Evolutionary conservation across 1,140 invertebrate species (phyloP), one percentile per base, ranked within the genome.

Genomic region (Drosophila ironensis): DNA sequence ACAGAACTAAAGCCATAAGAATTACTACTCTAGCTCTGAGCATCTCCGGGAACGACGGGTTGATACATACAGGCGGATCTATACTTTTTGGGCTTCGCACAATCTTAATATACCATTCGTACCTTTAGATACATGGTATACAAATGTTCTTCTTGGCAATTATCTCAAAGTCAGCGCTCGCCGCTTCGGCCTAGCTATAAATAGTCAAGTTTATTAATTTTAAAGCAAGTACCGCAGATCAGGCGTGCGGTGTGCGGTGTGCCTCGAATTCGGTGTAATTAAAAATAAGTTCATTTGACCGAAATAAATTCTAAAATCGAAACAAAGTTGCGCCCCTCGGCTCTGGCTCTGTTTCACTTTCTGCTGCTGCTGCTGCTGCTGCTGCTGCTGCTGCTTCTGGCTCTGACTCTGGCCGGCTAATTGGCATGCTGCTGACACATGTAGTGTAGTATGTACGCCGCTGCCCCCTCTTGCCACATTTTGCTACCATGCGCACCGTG

Each of bases 281-380:
- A 70, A 69, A 84, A 82, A 73, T 77, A 72, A 72, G 68, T 69
- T 52, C 67, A 60, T 70, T 82, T 84, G 73, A 84, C 73, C 77
- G 68, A 82, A 84, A 82, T 84, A 75, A 80, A 75, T 67, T 82
- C 54, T 66, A 64, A 76, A 51, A 72, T 57, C 35, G 60, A 76
- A 82, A 77, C 73, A 77, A 73, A 84, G 41, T 77, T 73, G 76
- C 51, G n/a, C n/a, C n/a, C n/a, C 63, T 27, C 33, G 37, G 6
- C 45, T 24, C 22, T 14, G 44, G 14, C 60, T 17, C 46, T 44
- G 60, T 20, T 14, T 51, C 38, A n/a, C n/a, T n/a, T n/a, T n/a
- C n/a, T n/a, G n/a, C n/a, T n/a, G n/a, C n/a, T n/a, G n/a, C n/a
- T n/a, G n/a, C n/a, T n/a, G n/a, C n/a, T n/a, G n/a, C n/a, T n/a